Conservation (phyloP, 1,140 invertebrate species). For the Drosophila orena region DNA sequence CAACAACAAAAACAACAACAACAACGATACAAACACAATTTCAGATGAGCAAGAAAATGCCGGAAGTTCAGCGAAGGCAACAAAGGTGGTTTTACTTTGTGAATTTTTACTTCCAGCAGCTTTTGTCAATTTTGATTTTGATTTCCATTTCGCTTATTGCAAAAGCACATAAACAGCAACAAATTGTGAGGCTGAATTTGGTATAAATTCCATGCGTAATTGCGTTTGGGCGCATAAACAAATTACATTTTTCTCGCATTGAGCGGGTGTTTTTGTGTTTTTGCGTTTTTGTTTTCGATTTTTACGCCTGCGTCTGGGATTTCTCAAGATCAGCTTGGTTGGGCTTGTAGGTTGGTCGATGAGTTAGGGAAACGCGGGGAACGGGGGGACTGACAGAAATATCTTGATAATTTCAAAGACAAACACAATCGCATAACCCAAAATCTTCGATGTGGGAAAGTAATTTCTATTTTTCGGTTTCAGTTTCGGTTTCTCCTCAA, state of each 20-base stretch:
- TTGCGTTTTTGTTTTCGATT: conserved; percentile 27
- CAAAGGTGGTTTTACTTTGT: conserved; percentile 23
- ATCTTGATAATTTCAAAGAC: conserved; percentile 32
- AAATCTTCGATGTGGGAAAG: conserved; percentile 40
- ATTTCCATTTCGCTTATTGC: conserved; percentile 41
- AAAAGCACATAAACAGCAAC: conserved; percentile 26
- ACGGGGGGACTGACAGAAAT: conserved; percentile 5
- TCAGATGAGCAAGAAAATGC: conserved; percentile 54
- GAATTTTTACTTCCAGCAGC: background rate
- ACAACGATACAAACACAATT: conserved; percentile 20
- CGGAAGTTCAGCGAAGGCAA: conserved; percentile 46
- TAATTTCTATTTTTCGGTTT: conserved; percentile 27
- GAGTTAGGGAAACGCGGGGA: background rate
- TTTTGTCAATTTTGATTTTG: conserved; percentile 40
- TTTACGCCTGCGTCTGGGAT: conserved; percentile 27
- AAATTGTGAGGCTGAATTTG: conserved; percentile 15
- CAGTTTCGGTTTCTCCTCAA: conserved; percentile 11
- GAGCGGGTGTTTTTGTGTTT: conserved; percentile 32
- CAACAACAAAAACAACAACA: conserved; percentile 19
- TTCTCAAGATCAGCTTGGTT: conserved; percentile 50
- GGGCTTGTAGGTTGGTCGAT: conserved; percentile 11
- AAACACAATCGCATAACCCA: conserved; percentile 36
- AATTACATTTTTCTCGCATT: conserved; percentile 66
- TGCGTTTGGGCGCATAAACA: conserved; percentile 53
- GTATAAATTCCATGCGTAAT: conserved; percentile 17